Conservation (phyloP, 2,888 invertebrate genomes). For the Tenthredo amoena region DNA sequence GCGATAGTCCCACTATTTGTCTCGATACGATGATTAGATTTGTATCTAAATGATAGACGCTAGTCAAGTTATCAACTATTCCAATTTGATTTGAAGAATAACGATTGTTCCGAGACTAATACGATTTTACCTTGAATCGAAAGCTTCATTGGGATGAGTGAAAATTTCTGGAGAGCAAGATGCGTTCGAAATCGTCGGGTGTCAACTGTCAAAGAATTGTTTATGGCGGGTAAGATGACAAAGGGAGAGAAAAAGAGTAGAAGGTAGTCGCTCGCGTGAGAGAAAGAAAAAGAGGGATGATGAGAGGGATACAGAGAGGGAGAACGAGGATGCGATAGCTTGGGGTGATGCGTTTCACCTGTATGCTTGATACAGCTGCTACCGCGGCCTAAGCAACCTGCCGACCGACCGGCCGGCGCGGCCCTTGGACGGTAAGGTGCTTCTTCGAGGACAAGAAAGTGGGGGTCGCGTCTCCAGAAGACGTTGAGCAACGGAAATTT, state of each 20-base stretch:
- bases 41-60: background rate
- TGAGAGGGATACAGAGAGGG: conserved; percentile 37
- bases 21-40: background rate
- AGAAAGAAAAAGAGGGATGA: conserved; percentile 48
- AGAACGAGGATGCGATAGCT: conserved; percentile 41
- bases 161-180: background rate
- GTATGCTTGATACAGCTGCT: conserved; percentile 53
- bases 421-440: conserved; percentile 50
- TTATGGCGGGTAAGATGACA: conserved; percentile 52
- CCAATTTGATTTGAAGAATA: background rate
- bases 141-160: background rate
- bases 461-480: conserved; percentile 38
- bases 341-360: conserved; percentile 53
- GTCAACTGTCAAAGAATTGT: conserved; percentile 51
- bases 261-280: conserved; percentile 48
- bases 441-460: conserved; percentile 39
- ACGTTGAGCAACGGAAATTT: conserved; percentile 52
- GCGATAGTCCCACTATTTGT: background rate
- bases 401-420: conserved; percentile 48
- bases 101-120: background rate
- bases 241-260: conserved; percentile 45
- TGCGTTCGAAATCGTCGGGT: conserved; percentile 37
- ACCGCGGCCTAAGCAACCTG: conserved; percentile 57
- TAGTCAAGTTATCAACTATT: background rate
- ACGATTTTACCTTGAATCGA: background rate